phyloP scores from a whole-genome alignment of 1,140 invertebrate species.

The Drosophila tristis region DNA sequence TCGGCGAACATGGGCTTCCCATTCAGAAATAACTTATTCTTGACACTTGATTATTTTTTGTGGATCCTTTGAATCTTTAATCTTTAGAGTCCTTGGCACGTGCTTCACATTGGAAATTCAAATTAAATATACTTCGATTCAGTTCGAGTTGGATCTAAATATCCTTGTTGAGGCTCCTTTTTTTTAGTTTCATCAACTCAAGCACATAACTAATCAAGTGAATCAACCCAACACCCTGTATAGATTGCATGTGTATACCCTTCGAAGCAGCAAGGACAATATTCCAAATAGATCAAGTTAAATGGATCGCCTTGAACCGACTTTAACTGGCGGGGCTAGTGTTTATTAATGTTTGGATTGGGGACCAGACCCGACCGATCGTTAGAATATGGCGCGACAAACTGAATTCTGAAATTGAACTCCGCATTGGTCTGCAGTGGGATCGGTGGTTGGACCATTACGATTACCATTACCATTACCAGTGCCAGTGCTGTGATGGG shows the following conservation, averaged over 20 bases:
- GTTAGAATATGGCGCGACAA: slow-evolving; percentile 81
- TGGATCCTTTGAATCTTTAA: not conserved
- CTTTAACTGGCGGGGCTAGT: not conserved
- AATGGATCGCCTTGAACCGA: slow-evolving; percentile 3
- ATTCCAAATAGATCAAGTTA: slow-evolving; percentile 11
- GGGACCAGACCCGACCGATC: slow-evolving; percentile 74
- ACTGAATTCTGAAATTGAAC: slow-evolving; percentile 64
- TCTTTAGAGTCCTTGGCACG: not conserved
- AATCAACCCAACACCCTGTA: no score
- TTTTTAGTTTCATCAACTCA: no score
- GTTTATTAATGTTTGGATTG: slow-evolving; percentile 3
- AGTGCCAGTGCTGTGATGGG: slow-evolving; percentile 26
- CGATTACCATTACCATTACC: slow-evolving; percentile 55
- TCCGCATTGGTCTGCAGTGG: slow-evolving; percentile 51
- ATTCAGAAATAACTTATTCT: no score
- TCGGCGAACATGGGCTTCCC: no score
- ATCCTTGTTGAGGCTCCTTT: no score
- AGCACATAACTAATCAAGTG: no score
- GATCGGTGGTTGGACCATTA: slow-evolving; percentile 57
- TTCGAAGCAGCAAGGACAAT: slow-evolving; percentile 38
- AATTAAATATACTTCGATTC: no score
- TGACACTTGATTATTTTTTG: no score
- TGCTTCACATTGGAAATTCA: no score
- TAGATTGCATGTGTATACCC: slow-evolving; percentile 6
- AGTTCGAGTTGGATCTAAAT: no score